Evolutionary conservation across 2,113 vertebrate species (phyloP), one percentile per base, ranked within the genome.

Genomic region (Channa argus): DNA sequence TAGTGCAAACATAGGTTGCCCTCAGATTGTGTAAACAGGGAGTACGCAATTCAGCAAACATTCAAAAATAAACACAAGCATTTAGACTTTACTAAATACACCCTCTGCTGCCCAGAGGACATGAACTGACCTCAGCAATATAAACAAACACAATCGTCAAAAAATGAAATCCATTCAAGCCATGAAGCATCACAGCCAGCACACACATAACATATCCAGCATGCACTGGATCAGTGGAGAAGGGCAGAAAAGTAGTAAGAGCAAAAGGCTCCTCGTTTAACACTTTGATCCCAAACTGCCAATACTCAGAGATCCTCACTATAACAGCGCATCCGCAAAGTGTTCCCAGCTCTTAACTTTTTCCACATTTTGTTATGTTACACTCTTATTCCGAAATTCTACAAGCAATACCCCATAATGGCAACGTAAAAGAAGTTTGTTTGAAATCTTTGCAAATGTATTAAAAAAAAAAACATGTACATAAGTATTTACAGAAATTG

Each of bases 11-110:
- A 54, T 1, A n/a, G 60, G 10, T 49, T 60, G 24, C 15, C 47
- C 73, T 71, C 59, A 0, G 41, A 62, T 43, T 76, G 11, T 72
- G 77, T 38, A 15, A 83, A 81, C 49, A 80, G 39, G n/a, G 36
- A 54, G 10, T 2, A 44, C 46, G 74, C 24, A 10, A 24, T 24
- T 24, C 24, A 11, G 45, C 56, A 70, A 81, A 78, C 12, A 14
- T 38, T 56, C 71, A 70, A 38, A 74, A 76, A 71, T 58, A 74
- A 75, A 72, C 71, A 79, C 62, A 74, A 24, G 44, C 37, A 73
- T 58, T 63, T 60, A 74, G 53, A 75, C 63, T 33, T 47, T 38
- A 64, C 36, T 63, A 61, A 76, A 77, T 71, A 74, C 34, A 82
- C 33, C 44, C 38, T 34, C 51, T 36, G 24, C 68, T 59, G 50